Conservation (phyloP, 1,140 invertebrate species). For the Meloidogyne chitwoodi region DNA sequence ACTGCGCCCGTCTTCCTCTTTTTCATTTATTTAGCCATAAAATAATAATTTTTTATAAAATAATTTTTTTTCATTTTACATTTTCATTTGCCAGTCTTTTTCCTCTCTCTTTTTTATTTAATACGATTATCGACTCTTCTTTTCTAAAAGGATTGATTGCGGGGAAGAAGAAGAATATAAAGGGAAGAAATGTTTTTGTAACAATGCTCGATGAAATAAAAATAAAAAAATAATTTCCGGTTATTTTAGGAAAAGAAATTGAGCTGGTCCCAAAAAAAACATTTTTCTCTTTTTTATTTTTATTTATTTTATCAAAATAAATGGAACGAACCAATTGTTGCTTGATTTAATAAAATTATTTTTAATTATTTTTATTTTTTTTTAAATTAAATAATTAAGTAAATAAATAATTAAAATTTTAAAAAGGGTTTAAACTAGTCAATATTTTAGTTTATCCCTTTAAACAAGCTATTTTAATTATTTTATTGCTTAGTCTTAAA, state of each 20-base stretch:
- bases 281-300: not conserved
- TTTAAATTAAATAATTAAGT: no score
- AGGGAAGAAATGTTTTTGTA: not conserved
- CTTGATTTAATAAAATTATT: not conserved
- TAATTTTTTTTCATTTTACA: not conserved
- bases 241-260: not conserved
- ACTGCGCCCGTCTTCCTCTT: no score
- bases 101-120: not conserved
- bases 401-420: no score
- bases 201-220: not conserved
- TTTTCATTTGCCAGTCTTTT: not conserved
- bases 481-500: no score
- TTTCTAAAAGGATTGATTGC: not conserved
- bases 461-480: no score
- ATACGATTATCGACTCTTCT: not conserved
- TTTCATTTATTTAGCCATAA: no score
- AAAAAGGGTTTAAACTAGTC: no score
- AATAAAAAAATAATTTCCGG: not conserved
- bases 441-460: no score
- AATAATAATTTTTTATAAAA: not conserved
- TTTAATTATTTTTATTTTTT: no score
- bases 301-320: not conserved
- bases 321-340: not conserved
- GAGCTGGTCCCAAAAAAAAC: not conserved
- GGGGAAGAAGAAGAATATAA: not conserved